Conservation (phyloP, 2,113 vertebrate genomes). For the Merops nubicus region DNA sequence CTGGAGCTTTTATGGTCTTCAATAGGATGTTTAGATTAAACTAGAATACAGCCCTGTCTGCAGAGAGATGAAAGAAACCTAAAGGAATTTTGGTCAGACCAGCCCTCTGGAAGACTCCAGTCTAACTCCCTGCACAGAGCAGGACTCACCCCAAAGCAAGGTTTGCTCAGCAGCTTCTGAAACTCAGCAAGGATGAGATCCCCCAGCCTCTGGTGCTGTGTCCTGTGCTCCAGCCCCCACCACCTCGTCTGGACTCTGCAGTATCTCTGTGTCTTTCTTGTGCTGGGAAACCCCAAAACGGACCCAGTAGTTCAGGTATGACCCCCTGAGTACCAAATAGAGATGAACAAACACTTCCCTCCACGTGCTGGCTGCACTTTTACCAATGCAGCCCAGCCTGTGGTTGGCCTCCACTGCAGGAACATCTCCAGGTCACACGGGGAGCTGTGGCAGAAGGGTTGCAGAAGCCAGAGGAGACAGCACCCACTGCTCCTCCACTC, state of each 20-base stretch:
- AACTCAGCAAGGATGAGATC: not conserved
- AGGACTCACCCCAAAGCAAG: not conserved
- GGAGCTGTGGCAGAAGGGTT: not conserved
- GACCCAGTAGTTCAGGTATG: not conserved
- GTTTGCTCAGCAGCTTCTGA: not conserved
- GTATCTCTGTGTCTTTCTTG: not conserved
- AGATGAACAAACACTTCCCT: not conserved
- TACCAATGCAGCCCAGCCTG: not conserved
- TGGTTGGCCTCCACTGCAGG: not conserved
- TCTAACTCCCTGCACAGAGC: not conserved
- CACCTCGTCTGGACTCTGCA: not conserved
- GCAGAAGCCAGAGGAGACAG: not conserved
- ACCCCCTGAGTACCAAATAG: not conserved
- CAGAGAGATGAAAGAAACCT: not conserved
- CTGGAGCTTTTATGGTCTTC: not conserved
- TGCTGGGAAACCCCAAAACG: not conserved
- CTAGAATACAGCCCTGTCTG: not conserved
- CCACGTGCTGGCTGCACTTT: not conserved
- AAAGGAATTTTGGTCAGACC: not conserved
- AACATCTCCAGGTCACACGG: not conserved
- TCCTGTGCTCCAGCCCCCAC: not conserved
- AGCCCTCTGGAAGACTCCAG: not conserved
- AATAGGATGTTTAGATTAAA: not conserved
- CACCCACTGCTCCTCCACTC: not conserved
- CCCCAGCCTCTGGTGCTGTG: not conserved